Base-by-base conservation (phyloP, 2,888 invertebrate species). In the Aphelenchoides bicaudatus region DNA sequence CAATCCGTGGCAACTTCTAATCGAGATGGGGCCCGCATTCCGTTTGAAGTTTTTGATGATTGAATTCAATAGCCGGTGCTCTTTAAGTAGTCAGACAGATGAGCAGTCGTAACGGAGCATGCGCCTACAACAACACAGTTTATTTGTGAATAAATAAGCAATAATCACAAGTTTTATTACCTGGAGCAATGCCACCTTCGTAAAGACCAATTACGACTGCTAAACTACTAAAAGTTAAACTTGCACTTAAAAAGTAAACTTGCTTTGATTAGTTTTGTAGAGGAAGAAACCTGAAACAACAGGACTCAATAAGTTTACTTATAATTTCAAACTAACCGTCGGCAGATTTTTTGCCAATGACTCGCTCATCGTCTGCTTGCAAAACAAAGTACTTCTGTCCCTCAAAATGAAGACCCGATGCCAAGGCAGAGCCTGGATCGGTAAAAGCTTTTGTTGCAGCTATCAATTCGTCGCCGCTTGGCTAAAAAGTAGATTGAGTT, bases 71-170 rank as follows among this genome's bases (percentile, higher is more conserved):
- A 79, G 38, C 66, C 66, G 39, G 69, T 76, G 49, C 58, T 56
- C 52, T 71, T 75, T 65, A 79, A 76, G 58, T 79, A 79, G 62
- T 79, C 79, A 16, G 79, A 77, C 19, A 79, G 62, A 5, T 72
- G n/a, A n/a, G n/a, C n/a, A n/a, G n/a, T n/a, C n/a, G n/a, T n/a
- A n/a, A n/a, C n/a, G n/a, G n/a, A n/a, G n/a, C n/a, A n/a, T n/a
- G n/a, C n/a, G n/a, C n/a, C n/a, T n/a, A n/a, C n/a, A n/a, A n/a
- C n/a, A n/a, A n/a, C n/a, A n/a, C n/a, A n/a, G n/a, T n/a, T n/a
- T n/a, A n/a, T n/a, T n/a, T n/a, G n/a, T n/a, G n/a, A n/a, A n/a
- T n/a, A n/a, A n/a, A n/a, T n/a, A n/a, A n/a, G n/a, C n/a, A n/a
- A n/a, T n/a, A 66, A 46, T 79, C 79, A 16, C 75, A 67, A 1